Conservation (phyloP, 2,113 vertebrate genomes). For the Pongo pygmaeus region DNA sequence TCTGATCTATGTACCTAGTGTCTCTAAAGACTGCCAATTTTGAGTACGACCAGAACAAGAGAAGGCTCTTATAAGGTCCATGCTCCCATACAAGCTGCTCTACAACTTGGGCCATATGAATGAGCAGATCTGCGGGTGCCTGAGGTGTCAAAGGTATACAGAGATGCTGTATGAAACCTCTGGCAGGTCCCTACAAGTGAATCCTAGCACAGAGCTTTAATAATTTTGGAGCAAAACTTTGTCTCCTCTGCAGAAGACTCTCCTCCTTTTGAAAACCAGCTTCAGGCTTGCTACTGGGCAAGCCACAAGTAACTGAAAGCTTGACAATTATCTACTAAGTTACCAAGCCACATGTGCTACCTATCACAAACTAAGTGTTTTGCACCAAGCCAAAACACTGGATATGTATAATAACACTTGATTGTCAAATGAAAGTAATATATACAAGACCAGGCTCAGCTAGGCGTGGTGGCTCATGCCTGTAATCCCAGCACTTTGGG, state of each 20-base stretch:
- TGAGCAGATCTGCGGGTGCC: background rate
- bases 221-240: background rate
- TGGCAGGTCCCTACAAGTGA: background rate
- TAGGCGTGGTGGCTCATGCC: accelerated
- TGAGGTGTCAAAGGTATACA: background rate
- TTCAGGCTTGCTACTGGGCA: background rate
- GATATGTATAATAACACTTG: background rate
- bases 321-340: background rate
- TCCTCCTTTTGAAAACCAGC: background rate
- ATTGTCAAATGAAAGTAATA: background rate
- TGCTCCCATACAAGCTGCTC: background rate
- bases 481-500: no score
- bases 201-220: background rate
- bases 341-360: background rate
- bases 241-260: background rate
- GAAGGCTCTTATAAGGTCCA: background rate
- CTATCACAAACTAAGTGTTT: background rate
- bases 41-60: background rate
- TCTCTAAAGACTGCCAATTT: background rate
- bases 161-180: background rate
- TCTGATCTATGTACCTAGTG: background rate
- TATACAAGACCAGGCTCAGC: background rate
- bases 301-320: background rate
- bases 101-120: background rate
- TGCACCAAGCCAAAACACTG: background rate